Percentiles rank a stretch among this genome's conserved stretches.
Evolutionary conservation across 2,797 vertebrate genomes (phyloP).

Genomic region (Corythornis leucogaster): DNA sequence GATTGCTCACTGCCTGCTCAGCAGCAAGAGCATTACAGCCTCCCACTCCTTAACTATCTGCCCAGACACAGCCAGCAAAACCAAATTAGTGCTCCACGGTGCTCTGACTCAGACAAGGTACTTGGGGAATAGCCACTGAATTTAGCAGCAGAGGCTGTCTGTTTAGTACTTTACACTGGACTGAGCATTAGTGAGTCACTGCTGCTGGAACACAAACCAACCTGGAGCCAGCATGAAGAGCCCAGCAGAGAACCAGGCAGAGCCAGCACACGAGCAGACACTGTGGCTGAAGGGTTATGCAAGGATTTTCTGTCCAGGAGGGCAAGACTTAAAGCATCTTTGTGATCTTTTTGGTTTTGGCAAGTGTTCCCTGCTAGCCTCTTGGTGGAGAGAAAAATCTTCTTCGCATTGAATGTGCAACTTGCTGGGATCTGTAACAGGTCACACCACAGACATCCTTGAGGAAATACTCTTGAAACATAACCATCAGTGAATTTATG

Average conservation of each 20-base stretch:
- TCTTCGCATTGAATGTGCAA: neutral
- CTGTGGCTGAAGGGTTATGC: neutral
- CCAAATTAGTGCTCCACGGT: neutral
- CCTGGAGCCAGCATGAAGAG: neutral
- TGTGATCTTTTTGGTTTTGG: neutral
- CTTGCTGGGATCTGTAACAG: neutral
- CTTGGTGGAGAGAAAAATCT: accelerated
- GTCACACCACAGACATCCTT: neutral
- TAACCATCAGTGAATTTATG: neutral
- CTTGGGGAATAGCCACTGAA: constrained; percentile 32
- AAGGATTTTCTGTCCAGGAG: neutral
- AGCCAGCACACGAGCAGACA: neutral
- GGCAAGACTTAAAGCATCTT: neutral
- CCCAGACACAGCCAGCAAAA: constrained; percentile 19
- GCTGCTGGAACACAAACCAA: constrained; percentile 29
- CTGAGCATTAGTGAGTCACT: constrained; percentile 66
- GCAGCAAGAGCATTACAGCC: neutral
- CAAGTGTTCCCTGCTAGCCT: neutral
- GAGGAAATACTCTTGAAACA: neutral
- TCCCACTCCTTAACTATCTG: neutral
- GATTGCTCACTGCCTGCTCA: constrained; percentile 45
- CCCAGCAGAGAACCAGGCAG: neutral
- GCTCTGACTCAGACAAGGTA: constrained; percentile 55
- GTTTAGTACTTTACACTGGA: constrained; percentile 28
- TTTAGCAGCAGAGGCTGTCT: constrained; percentile 53